These are phyloP conservation scores for Dryadula phaetusa DNA, from an alignment of 2,888 invertebrate species.

Conservation along the genomic window DNA sequence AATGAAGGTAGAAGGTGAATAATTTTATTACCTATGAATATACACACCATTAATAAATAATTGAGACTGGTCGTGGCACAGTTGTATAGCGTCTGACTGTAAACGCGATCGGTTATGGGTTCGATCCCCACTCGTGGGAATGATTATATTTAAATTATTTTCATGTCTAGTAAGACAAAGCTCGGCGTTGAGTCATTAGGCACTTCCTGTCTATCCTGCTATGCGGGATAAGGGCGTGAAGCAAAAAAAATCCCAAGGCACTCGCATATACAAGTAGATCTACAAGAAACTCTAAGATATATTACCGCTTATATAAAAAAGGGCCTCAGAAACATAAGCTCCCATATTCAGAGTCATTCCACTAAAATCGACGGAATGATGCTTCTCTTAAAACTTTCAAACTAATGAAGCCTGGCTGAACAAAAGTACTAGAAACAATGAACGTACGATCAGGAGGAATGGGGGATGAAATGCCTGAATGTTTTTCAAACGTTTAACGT, in stretches of 20 bases:
- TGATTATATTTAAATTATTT: too few species aligned
- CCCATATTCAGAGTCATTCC: constrained; percentile 23
- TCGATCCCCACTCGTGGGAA: too few species aligned
- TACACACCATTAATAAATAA: too few species aligned
- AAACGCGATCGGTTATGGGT: too few species aligned
- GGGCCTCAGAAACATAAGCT: constrained; percentile 18
- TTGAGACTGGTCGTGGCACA: too few species aligned
- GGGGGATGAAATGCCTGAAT: constrained; percentile 32
- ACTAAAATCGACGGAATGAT: constrained; percentile 31
- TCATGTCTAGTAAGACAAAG: too few species aligned
- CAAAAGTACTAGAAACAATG: constrained; percentile 43
- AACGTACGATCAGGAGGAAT: constrained; percentile 35
- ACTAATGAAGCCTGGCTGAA: constrained; percentile 40
- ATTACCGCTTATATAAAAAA: constrained; percentile 16
- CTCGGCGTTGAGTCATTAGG: too few species aligned
- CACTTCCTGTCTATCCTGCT: too few species aligned
- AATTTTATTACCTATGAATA: constrained; percentile 5
- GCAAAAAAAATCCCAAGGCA: background rate
- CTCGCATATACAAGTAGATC: background rate
- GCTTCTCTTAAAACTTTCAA: constrained; percentile 42
- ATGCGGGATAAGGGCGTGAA: too few species aligned
- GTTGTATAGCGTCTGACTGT: too few species aligned
- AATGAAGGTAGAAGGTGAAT: background rate
- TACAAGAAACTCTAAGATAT: constrained; percentile 5
- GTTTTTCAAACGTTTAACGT: constrained; percentile 10